Evolutionary conservation across 2,888 invertebrate genomes (phyloP), one percentile per base, ranked within the genome.

Genomic region (Rosalia funebris): DNA sequence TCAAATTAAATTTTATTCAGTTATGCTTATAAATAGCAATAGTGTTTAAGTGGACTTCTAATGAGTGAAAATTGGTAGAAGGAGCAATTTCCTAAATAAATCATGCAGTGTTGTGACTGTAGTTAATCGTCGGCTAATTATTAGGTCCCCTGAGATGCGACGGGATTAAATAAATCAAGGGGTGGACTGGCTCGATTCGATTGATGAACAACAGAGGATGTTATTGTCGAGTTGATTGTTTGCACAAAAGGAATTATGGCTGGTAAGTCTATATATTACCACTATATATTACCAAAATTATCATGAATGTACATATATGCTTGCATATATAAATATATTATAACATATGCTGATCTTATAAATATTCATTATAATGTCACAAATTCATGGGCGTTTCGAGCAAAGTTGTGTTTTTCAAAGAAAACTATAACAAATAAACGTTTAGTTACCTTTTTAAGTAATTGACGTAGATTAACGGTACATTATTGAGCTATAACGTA

Each of bases 61-160:
- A 25, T 25, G 1, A 37, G 50, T 39, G 25, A 31, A 37, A 47
- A 37, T 20, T 48, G 20, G 37, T 37, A 48, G 19, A 16, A 46
- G 46, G 57, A 57, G 44, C 56, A 48, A n/a, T 53, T 50, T 47
- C 25, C 19, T 68, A 60, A 66, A 70, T 72, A 70, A 72, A 72
- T 73, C 68, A 73, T 72, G 68, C 70, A 66, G 47, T 39, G 60
- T 54, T 60, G 62, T 63, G 62, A 65, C 69, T 66, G 62, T 46
- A 58, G 60, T 58, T 68, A 73, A 73, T 72, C 70, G 66, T 60
- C 65, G 64, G 68, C 70, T 72, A 70, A 72, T 72, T 71, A 69
- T 55, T 63, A 56, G 60, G 55, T 63, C 65, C 62, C 65, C 20
- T 17, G 63, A 57, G 69, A 47, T 39, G 63, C 44, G 48, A 20